Evolutionary conservation across 2,113 vertebrate genomes (phyloP).

Genomic region (Pitta sordida): DNA sequence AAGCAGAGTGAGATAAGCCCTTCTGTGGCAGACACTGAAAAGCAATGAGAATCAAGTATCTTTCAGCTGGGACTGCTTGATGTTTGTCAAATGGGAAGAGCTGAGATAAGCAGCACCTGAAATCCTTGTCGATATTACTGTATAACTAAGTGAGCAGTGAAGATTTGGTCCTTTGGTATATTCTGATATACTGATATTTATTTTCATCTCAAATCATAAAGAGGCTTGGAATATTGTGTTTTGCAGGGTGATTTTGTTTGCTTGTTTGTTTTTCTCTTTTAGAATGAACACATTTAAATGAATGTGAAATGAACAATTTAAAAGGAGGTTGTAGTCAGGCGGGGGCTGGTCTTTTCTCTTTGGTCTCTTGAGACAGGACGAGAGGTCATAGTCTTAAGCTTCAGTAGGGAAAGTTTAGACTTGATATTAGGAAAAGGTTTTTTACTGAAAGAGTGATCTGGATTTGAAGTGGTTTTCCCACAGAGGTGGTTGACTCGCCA

Average conservation of each 20-base stretch:
- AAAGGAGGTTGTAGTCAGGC: no score
- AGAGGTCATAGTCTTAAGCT: no score
- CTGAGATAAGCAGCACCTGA: constrained; percentile 9
- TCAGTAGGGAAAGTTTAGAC: no score
- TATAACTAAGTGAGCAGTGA: neutral
- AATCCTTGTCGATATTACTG: neutral
- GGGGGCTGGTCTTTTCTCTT: no score
- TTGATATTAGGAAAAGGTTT: no score
- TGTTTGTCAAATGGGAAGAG: constrained; percentile 3
- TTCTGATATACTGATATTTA: neutral
- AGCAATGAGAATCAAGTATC: neutral
- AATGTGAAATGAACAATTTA: no score
- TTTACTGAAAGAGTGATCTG: no score
- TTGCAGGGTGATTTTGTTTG: neutral
- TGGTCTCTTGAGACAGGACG: no score
- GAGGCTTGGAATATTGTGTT: neutral
- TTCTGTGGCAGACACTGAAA: neutral
- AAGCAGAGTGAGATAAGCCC: neutral
- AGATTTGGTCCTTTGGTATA: neutral
- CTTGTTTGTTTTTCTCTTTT: neutral
- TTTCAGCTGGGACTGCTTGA: neutral
- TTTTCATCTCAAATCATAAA: neutral
- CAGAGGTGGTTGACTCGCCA: no score
- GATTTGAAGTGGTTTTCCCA: no score
- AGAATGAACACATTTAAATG: no score